Conservation (phyloP, 2,113 vertebrate species). For the Calyptomena viridis region DNA sequence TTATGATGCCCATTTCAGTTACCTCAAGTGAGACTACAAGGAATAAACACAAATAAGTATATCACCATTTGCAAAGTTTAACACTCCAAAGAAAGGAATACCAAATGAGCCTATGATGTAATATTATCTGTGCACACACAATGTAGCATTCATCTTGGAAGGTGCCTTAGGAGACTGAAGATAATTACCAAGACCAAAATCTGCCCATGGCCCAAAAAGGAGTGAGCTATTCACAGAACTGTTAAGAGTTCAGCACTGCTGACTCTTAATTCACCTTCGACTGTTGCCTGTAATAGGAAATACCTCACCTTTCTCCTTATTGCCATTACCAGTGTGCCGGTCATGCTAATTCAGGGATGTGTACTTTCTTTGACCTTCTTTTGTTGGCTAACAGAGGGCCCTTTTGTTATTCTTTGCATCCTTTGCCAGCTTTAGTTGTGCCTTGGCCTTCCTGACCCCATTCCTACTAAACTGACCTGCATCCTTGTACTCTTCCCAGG, state of each 20-base stretch:
- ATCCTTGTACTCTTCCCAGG: neutral
- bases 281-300: neutral
- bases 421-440: neutral
- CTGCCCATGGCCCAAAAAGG: neutral
- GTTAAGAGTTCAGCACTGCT: neutral
- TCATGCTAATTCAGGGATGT: neutral
- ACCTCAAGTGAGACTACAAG: neutral
- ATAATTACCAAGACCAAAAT: neutral
- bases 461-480: neutral
- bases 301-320: neutral
- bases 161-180: neutral
- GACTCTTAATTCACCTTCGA: neutral
- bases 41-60: neutral
- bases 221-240: neutral
- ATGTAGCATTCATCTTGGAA: neutral
- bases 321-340: neutral
- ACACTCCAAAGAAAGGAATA: neutral
- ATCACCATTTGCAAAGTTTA: neutral
- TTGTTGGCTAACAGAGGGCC: neutral
- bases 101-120: neutral
- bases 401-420: neutral
- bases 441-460: neutral
- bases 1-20: neutral
- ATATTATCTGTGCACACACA: neutral
- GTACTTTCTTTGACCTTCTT: neutral